These are phyloP conservation scores for Hippopotamyrus pictus DNA, from an alignment of 2,797 vertebrate species.

Conservation along the genomic window DNA sequence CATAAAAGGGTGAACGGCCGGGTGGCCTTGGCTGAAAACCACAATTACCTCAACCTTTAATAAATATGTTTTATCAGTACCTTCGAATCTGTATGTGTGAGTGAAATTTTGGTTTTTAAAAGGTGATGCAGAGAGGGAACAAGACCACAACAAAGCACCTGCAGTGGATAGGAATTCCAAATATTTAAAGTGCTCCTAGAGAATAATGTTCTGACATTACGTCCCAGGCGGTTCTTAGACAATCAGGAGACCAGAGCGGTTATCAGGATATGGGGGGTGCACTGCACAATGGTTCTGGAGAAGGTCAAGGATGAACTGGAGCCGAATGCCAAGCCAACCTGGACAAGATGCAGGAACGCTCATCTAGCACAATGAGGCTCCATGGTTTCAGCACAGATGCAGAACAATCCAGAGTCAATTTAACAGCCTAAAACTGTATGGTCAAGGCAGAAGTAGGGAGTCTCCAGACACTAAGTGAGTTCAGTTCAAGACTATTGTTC, in stretches of 20 bases:
- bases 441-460: not conserved
- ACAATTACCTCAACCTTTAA: not conserved
- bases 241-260: slow-evolving; percentile 19
- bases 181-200: not conserved
- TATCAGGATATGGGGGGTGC: slow-evolving; percentile 24
- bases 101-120: not conserved
- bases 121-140: not conserved
- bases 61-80: not conserved
- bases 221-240: not conserved
- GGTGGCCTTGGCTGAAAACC: not conserved
- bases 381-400: not conserved
- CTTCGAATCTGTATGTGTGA: not conserved
- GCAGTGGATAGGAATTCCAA: not conserved
- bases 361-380: not conserved
- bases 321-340: not conserved
- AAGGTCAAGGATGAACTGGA: slow-evolving; percentile 23
- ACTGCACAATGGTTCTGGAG: slow-evolving; percentile 20
- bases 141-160: not conserved
- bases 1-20: not conserved
- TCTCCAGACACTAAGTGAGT: not conserved
- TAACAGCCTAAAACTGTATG: not conserved
- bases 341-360: not conserved
- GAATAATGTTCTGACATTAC: not conserved
- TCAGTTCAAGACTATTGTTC: not conserved
- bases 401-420: not conserved